Evolutionary conservation across 2,113 vertebrate genomes (phyloP).

Genomic region (Calonectris borealis): DNA sequence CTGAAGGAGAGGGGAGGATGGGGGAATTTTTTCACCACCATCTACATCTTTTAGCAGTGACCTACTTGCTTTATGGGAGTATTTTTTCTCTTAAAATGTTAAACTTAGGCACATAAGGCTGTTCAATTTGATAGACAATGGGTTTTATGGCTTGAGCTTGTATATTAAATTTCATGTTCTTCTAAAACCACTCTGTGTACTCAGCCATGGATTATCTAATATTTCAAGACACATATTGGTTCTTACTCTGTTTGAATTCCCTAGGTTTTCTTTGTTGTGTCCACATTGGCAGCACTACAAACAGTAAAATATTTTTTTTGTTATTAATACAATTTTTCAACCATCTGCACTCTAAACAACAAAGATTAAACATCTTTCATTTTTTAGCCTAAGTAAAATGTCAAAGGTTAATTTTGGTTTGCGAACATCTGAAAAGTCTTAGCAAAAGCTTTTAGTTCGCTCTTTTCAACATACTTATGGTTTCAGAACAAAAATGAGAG

Average conservation of each 20-base stretch:
- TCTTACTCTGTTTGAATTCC: slow-evolving; percentile 1
- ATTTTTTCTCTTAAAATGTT: neutral
- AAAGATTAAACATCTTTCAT: neutral
- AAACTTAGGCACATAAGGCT: neutral
- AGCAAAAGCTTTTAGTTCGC: neutral
- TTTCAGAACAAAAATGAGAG: neutral
- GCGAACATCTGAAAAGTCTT: neutral
- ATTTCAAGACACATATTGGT: neutral
- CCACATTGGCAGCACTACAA: neutral
- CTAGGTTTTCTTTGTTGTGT: neutral
- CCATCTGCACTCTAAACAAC: neutral
- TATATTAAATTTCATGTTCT: neutral
- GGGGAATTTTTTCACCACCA: neutral
- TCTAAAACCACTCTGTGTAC: neutral
- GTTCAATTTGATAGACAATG: neutral
- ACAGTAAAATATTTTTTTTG: neutral
- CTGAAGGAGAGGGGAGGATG: neutral
- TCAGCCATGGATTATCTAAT: neutral
- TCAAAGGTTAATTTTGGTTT: slow-evolving; percentile 47
- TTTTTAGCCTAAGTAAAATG: slow-evolving; percentile 29
- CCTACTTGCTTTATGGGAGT: neutral
- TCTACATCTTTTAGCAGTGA: neutral
- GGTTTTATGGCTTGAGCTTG: neutral
- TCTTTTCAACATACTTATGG: neutral
- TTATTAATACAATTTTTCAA: slow-evolving; percentile 41